Evolutionary conservation across 1,140 invertebrate genomes (phyloP), one percentile per base, ranked within the genome.

Genomic region (Drosophila nikananu): DNA sequence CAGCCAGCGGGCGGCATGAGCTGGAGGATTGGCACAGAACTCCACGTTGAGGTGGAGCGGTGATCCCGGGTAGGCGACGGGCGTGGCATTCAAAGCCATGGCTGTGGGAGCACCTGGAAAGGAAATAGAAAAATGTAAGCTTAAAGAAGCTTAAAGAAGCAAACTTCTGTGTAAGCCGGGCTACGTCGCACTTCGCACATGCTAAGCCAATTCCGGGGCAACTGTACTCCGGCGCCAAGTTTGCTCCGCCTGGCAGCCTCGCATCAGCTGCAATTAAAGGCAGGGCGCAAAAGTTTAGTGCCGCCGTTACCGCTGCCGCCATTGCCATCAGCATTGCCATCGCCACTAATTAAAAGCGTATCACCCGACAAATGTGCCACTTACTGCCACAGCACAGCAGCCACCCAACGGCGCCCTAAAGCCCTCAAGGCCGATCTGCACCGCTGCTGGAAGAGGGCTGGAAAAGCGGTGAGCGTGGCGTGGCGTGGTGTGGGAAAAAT

Each of bases 21-120:
- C 92, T 10, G 92, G 91, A 8, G 94, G 94, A 92, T 94, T 94
- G 78, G 94, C 94, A 83, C 94, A 94, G 79, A 94, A 94, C 87
- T 94, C 94, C 73, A 94, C 94, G 10, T 93, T 93, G 7, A 94
- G 80, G 37, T 94, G 94, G 30, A 94, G 66, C 0, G 94, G 94
- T 23, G 94, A 94, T 27, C 94, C 94, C n/a, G 94, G 93, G 63
- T 94, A 93, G 25, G 94, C 94, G 4, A 94, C 93, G 32, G 94
- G 93, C 41, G 93, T 94, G 77, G 94, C 92, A 86, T 94, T 94
- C 10, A 91, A 81, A 1, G 94, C 94, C 54, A 93, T 86, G 21
- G 94, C 93, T 51, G 94, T 94, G 72, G 94, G 94, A 30, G 91
- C 84, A 48, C 94, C 94, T 94, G 78, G 12, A 87, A 86, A 30